phyloP scores from a whole-genome alignment of 2,113 vertebrate species.

The Rhinogobius similis region DNA sequence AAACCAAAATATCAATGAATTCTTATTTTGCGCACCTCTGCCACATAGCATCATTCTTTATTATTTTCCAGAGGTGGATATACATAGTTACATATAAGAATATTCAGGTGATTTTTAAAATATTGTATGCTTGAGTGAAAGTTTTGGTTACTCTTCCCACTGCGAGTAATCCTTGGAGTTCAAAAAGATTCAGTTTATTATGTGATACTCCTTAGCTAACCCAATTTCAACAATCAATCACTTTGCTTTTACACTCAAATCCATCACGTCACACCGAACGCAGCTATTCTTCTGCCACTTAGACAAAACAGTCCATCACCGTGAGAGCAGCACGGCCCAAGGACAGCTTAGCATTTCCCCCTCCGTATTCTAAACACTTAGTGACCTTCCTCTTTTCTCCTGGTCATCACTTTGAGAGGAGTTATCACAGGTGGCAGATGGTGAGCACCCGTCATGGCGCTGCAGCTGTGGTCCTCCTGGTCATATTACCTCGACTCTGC shows the following conservation, averaged over 20 bases:
- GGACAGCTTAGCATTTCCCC: background rate
- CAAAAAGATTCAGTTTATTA: too few species aligned
- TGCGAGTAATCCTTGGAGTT: too few species aligned
- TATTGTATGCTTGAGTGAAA: too few species aligned
- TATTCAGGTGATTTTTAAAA: too few species aligned
- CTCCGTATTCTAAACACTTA: conserved; percentile 2
- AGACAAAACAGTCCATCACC: conserved; percentile 1
- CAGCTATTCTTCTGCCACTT: background rate
- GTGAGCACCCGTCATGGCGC: background rate
- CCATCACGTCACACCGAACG: background rate
- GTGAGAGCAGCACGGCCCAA: background rate
- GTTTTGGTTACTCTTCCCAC: too few species aligned
- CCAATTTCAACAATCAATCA: background rate
- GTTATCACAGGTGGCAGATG: background rate
- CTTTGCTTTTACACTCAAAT: background rate
- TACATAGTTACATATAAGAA: too few species aligned
- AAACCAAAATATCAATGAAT: too few species aligned
- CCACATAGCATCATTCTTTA: too few species aligned
- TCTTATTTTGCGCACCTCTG: too few species aligned
- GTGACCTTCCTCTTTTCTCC: background rate
- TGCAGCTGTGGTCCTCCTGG: background rate
- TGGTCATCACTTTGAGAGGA: background rate
- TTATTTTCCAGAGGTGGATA: too few species aligned
- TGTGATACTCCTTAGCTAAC: too few species aligned
- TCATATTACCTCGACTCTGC: background rate